Conservation (phyloP, 2,888 invertebrate genomes). For the Clistopyga incitator region DNA sequence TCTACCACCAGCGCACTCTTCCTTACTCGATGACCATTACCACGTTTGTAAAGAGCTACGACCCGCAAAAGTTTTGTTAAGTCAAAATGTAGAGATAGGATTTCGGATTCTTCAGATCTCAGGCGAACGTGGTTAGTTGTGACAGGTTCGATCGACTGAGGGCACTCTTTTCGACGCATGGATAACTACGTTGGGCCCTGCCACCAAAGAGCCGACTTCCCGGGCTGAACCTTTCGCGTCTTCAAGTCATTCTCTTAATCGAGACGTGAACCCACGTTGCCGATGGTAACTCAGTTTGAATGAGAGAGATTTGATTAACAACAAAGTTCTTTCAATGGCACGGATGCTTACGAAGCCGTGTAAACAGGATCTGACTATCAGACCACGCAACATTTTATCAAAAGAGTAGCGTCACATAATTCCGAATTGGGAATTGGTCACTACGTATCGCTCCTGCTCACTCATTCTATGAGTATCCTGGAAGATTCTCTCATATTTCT, state of each 20-base stretch:
- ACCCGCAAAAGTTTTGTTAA: not conserved
- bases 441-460: not conserved
- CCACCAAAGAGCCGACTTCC: slow-evolving; percentile 3
- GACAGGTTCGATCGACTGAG: not conserved
- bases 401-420: too few relatives aligned
- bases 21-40: not conserved
- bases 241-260: slow-evolving; percentile 2
- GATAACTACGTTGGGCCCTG: slow-evolving; percentile 5
- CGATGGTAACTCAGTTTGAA: slow-evolving; percentile 21
- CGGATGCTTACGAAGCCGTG: slow-evolving; percentile 27
- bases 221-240: not conserved
- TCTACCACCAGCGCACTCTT: not conserved
- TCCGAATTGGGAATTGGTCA: too few relatives aligned
- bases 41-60: not conserved
- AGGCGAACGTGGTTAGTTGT: not conserved
- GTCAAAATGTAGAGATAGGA: not conserved
- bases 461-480: not conserved
- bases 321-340: slow-evolving; percentile 22
- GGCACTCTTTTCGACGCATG: not conserved
- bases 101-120: not conserved
- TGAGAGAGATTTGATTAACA: slow-evolving; percentile 6
- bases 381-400: too few relatives aligned
- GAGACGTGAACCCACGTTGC: not conserved
- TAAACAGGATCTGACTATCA: slow-evolving; percentile 18
- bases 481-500: not conserved